Conservation (phyloP, 2,113 vertebrate species). For the Mustelus asterias region DNA sequence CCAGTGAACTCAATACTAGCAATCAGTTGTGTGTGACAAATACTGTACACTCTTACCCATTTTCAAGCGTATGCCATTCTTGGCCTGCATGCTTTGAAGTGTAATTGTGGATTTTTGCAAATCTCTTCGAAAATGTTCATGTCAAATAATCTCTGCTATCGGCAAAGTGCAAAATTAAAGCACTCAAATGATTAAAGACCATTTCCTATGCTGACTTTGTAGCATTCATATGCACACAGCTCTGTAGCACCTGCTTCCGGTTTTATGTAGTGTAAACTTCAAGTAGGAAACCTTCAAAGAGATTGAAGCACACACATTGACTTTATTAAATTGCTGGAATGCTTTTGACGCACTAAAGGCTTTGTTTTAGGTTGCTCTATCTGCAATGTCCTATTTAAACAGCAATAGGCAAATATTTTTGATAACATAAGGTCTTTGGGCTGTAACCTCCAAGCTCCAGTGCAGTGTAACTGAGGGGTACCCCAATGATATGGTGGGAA, state of each 20-base stretch:
- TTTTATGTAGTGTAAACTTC: conserved; percentile 26
- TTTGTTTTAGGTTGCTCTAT: conserved; percentile 18
- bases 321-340: conserved; percentile 25
- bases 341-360: neutral
- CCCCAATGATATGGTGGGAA: too few species aligned
- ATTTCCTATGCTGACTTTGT: conserved; percentile 26
- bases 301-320: conserved; percentile 2
- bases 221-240: neutral
- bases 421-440: neutral
- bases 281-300: conserved; percentile 27
- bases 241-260: conserved; percentile 32
- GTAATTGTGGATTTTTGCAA: conserved; percentile 2
- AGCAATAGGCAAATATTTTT: neutral
- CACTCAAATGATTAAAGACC: conserved; percentile 30
- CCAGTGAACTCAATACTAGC: neutral
- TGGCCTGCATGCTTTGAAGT: conserved; percentile 15
- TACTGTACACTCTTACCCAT: conserved; percentile 2
- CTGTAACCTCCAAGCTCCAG: neutral
- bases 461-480: too few species aligned
- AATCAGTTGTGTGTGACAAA: neutral
- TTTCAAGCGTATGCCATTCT: conserved; percentile 18
- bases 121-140: conserved; percentile 9
- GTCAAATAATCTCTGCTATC: conserved; percentile 2
- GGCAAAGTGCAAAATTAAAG: conserved; percentile 19
- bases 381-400: neutral